Conservation (phyloP, 2,113 vertebrate species). For the Hydrolagus affinis region DNA sequence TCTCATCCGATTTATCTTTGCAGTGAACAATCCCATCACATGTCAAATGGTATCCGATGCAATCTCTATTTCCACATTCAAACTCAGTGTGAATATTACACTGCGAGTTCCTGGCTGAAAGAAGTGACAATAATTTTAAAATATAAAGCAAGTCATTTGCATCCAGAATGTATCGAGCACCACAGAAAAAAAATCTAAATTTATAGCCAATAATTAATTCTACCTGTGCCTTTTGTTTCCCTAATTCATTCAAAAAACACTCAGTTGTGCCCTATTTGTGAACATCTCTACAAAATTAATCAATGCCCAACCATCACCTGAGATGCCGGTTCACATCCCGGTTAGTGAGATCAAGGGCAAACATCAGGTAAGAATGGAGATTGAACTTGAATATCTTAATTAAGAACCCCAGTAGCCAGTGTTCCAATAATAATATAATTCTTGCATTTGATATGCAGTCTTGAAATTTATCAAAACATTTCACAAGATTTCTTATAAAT, state of each 20-base stretch:
- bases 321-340: no score
- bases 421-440: no score
- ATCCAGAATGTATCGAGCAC: background rate
- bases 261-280: background rate
- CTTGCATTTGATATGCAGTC: no score
- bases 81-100: constrained; percentile 89
- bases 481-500: no score
- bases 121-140: background rate
- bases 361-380: no score
- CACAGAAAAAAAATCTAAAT: background rate
- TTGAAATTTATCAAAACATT: no score
- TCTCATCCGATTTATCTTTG: constrained; percentile 97
- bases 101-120: constrained; percentile 81
- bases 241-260: no score
- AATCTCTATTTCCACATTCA: constrained; percentile 92
- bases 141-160: background rate
- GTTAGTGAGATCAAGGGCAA: no score
- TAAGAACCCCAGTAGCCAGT: no score
- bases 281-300: no score
- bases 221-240: background rate
- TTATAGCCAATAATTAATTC: background rate
- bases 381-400: no score
- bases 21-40: constrained; percentile 86
- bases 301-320: background rate
- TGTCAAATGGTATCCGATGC: constrained; percentile 82